phyloP scores from a whole-genome alignment of 2,888 invertebrate genomes.

The Venusia cambrica region DNA sequence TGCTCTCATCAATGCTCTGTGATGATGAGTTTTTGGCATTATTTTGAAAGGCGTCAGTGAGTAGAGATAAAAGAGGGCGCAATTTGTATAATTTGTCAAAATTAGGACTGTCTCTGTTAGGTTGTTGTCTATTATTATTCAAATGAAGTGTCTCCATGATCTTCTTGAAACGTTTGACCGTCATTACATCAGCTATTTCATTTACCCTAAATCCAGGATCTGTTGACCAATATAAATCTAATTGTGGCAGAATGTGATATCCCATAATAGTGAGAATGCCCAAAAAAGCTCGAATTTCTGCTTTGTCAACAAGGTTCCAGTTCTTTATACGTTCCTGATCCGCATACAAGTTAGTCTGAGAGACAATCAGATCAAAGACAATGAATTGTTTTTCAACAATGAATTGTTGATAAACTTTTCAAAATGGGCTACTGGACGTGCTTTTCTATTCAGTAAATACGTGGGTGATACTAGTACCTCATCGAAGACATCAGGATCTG shows the following conservation, averaged over 20 bases:
- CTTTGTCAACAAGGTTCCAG: constrained; percentile 7
- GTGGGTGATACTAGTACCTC: too few relatives aligned
- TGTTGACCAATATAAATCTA: constrained; percentile 31
- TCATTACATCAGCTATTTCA: constrained; percentile 28
- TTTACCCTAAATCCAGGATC: constrained; percentile 25
- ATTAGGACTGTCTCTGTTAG: constrained; percentile 2
- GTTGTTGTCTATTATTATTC: constrained; percentile 10
- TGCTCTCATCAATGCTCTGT: constrained; percentile 12
- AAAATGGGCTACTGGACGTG: too few relatives aligned
- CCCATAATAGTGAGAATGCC: constrained; percentile 32
- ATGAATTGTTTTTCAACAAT: too few relatives aligned
- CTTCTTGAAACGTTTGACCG: constrained; percentile 28
- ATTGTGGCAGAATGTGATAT: constrained; percentile 25
- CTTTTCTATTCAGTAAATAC: too few relatives aligned
- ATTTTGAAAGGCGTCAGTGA: constrained; percentile 9
- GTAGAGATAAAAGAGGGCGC: constrained; percentile 5
- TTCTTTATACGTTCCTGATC: not conserved
- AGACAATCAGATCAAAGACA: constrained; percentile 18
- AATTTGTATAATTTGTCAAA: constrained; percentile 13
- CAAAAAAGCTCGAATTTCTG: constrained; percentile 30
- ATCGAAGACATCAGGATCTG: too few relatives aligned
- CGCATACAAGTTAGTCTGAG: constrained; percentile 13
- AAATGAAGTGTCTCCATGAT: constrained; percentile 14
- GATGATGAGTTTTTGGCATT: constrained; percentile 22
- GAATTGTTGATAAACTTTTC: too few relatives aligned